Conservation (phyloP, 2,113 vertebrate species). For the Erpornis zantholeuca region DNA sequence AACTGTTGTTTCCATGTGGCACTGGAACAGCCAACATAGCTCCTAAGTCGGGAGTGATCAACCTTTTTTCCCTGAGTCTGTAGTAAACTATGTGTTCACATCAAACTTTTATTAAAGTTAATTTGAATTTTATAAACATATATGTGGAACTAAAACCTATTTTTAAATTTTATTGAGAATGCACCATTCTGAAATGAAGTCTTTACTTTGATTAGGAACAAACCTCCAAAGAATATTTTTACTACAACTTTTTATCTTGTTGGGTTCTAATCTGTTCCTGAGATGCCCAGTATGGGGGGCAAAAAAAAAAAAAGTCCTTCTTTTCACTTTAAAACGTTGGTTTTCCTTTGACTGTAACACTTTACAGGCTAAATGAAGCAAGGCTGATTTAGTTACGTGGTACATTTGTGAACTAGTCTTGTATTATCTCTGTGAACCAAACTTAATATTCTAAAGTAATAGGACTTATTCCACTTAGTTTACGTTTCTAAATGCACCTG, state of each 20-base stretch:
- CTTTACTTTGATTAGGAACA: background rate
- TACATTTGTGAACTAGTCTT: background rate
- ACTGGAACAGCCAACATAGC: background rate
- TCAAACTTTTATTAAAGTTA: background rate
- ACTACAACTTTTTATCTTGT: background rate
- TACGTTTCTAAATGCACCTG: background rate
- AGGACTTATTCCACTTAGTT: background rate
- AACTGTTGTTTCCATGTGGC: background rate
- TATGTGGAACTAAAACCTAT: background rate
- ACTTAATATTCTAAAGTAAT: background rate
- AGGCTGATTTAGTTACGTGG: background rate
- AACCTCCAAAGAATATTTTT: slow-evolving; percentile 24
- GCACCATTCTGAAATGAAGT: background rate
- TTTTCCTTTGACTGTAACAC: slow-evolving; percentile 2
- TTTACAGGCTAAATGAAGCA: slow-evolving; percentile 61
- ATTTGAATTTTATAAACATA: background rate
- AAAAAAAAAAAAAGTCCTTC: background rate
- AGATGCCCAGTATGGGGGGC: background rate
- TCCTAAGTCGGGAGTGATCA: background rate
- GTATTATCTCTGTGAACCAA: background rate
- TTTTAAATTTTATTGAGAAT: background rate
- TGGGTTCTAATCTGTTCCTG: background rate
- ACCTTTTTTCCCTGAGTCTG: background rate
- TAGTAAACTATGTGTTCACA: background rate
- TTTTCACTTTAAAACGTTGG: background rate